Percentiles rank a stretch among this genome's conserved stretches.
phyloP scores from a whole-genome alignment of 2,797 vertebrate genomes.

The Strix occidentalis region DNA sequence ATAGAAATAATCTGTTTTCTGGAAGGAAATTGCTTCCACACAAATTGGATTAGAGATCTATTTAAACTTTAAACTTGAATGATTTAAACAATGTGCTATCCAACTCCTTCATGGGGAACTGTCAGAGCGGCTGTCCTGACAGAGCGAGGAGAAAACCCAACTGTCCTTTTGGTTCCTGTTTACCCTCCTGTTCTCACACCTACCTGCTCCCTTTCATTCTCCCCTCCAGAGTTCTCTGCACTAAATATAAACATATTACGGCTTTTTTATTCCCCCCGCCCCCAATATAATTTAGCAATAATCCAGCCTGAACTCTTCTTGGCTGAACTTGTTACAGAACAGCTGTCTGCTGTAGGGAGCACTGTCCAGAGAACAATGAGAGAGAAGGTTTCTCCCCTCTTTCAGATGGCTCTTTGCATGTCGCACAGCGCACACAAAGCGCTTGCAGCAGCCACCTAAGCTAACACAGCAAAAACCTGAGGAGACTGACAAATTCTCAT shows the following conservation, averaged over 20 bases:
- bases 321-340: neutral
- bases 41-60: slow-evolving; percentile 64
- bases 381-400: neutral
- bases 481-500: neutral
- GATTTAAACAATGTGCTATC: slow-evolving; percentile 50
- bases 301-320: neutral
- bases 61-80: slow-evolving; percentile 66
- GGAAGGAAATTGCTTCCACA: slow-evolving; percentile 64
- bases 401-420: neutral
- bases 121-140: neutral
- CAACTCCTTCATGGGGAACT: slow-evolving; percentile 9
- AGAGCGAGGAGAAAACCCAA: neutral
- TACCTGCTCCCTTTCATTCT: neutral
- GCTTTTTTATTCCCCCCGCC: neutral
- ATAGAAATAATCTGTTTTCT: slow-evolving; percentile 67
- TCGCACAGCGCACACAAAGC: neutral
- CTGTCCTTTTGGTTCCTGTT: neutral
- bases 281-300: neutral
- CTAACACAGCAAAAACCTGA: neutral
- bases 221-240: neutral
- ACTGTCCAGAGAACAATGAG: accelerated
- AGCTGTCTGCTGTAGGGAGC: neutral
- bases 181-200: neutral
- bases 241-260: neutral
- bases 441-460: neutral